Percentiles rank a stretch among this genome's conserved stretches.
Conservation (phyloP, 2,113 vertebrate genomes). For the Tenebrosternarchus preto region DNA sequence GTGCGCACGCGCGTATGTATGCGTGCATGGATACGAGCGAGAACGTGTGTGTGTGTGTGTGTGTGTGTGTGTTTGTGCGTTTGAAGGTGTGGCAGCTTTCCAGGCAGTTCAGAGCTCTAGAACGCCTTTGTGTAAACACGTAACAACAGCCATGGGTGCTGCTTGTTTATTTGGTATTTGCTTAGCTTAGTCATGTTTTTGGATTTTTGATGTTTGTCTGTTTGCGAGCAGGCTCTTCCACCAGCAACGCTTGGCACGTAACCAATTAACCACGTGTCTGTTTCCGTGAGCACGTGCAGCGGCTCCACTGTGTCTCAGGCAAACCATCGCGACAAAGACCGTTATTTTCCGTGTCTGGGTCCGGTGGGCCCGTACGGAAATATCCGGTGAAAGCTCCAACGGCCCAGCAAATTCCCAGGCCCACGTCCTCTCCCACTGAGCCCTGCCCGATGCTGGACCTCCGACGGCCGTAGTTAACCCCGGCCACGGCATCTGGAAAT, state of each 20-base stretch:
- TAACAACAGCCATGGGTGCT: not conserved
- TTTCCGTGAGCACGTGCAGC: too few relatives aligned
- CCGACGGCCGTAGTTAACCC: not conserved
- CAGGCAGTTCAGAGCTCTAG: not conserved
- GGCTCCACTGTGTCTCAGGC: too few relatives aligned
- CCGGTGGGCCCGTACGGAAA: too few relatives aligned
- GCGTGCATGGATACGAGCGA: conserved; percentile 6
- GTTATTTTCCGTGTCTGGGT: too few relatives aligned
- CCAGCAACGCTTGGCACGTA: not conserved
- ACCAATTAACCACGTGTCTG: too few relatives aligned
- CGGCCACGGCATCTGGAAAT: not conserved
- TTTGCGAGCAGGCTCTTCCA: not conserved
- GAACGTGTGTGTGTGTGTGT: conserved; percentile 7
- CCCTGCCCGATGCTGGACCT: too few relatives aligned
- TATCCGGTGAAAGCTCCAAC: too few relatives aligned
- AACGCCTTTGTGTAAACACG: not conserved
- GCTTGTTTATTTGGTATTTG: not conserved
- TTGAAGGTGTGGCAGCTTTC: not conserved
- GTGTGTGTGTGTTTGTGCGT: not conserved
- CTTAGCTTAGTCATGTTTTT: not conserved
- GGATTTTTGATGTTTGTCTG: too few relatives aligned
- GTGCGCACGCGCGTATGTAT: too few relatives aligned
- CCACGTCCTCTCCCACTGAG: too few relatives aligned
- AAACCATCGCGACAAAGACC: not conserved
- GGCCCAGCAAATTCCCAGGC: too few relatives aligned